Evolutionary conservation across 2,113 vertebrate species (phyloP).

Genomic region (Etia nguti): DNA sequence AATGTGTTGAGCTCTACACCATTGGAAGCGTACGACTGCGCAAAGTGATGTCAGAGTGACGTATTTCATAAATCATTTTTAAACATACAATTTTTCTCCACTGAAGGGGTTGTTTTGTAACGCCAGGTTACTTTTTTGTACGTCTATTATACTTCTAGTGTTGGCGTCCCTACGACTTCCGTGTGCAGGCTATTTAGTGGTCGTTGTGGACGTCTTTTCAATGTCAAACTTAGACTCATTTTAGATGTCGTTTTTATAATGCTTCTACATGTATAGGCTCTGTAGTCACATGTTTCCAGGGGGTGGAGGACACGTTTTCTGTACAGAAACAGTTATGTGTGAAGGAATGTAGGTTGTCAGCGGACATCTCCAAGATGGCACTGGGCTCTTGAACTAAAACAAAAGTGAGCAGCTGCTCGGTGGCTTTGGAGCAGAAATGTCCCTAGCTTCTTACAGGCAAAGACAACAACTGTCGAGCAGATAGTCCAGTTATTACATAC

Average conservation of each 20-base stretch:
- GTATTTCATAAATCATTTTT: not conserved
- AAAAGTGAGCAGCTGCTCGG: not conserved
- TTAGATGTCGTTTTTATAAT: not conserved
- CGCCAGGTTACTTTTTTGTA: rapidly evolving
- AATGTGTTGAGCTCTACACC: not conserved
- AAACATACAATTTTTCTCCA: not conserved
- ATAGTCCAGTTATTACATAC: not conserved
- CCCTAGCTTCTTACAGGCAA: not conserved
- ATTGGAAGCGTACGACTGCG: not conserved
- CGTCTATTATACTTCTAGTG: too few species aligned
- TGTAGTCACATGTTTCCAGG: not conserved
- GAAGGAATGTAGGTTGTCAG: not conserved
- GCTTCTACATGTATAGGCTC: not conserved
- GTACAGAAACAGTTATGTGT: not conserved
- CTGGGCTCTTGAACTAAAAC: not conserved
- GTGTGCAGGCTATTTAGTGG: rapidly evolving
- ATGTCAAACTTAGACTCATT: not conserved
- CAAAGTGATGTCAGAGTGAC: not conserved
- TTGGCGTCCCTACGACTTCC: too few species aligned
- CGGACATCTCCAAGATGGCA: rapidly evolving
- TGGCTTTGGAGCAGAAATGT: not conserved
- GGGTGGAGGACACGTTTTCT: not conserved
- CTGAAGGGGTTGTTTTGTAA: not conserved
- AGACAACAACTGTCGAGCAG: not conserved
- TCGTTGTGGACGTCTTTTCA: rapidly evolving